Evolutionary conservation across 2,113 vertebrate species (phyloP).

Genomic region (Dolichallabes microphthalmus): DNA sequence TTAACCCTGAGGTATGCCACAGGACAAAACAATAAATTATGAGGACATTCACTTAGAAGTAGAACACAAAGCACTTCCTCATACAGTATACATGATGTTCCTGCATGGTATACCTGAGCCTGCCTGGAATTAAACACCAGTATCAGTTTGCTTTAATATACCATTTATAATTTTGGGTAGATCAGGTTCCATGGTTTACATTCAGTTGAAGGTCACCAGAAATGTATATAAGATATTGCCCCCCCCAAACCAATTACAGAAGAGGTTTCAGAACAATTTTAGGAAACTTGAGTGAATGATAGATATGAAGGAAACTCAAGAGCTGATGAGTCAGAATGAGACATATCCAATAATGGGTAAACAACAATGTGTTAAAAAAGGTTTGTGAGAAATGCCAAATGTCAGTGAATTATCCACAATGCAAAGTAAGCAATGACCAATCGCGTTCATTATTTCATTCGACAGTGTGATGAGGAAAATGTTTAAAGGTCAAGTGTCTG

Average conservation of each 20-base stretch:
- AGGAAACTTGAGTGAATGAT: constrained; percentile 1
- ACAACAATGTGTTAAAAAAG: neutral
- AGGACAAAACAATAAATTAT: neutral
- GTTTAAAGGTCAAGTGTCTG: constrained; percentile 11
- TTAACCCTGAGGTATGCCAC: neutral
- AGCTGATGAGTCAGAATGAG: neutral
- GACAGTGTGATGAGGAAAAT: neutral
- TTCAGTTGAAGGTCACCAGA: neutral
- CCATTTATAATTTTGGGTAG: neutral
- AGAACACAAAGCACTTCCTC: neutral
- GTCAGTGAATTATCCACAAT: neutral
- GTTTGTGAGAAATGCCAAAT: neutral
- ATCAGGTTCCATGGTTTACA: neutral
- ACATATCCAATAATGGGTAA: neutral
- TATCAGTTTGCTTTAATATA: neutral
- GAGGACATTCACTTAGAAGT: neutral
- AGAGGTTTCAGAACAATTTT: neutral
- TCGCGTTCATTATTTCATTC: neutral
- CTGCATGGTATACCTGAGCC: neutral
- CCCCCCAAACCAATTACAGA: neutral
- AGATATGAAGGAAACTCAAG: neutral
- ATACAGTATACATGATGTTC: neutral
- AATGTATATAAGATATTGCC: neutral
- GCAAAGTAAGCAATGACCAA: neutral
- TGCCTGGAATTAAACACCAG: neutral